Base-by-base conservation (phyloP, 2,797 vertebrate species). In the Thripadectes ignobilis region DNA sequence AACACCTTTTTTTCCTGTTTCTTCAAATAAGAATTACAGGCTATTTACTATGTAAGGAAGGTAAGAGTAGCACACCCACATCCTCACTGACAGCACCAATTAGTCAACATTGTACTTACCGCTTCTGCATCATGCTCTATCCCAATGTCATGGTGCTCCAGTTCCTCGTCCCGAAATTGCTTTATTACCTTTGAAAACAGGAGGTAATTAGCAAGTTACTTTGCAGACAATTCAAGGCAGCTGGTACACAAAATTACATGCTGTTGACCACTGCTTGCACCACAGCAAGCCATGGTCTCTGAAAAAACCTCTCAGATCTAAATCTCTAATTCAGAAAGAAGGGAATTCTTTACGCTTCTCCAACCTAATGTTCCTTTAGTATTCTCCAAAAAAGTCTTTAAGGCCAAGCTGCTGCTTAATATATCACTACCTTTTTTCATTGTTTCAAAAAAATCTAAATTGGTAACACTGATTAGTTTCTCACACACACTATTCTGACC, bases 61-160 rank as follows among this genome's bases (percentile, higher is more conserved):
- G 4, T 4, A 34, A 41, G 17, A 61, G 10, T 3, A 63, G 11
- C 54, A 67, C 38, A 61, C 4, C 14, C 12, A 10, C 58, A 49
- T 18, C 38, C 72, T 36, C 6, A 1, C 34, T 36, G 62, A 23
- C 18, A 39, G 21, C 27, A 55, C 6, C 6, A 16, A 6, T 27
- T 0, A 55, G 5, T 43, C 36, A 54, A 9, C 3, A 7, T 1
- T 14, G 11, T 19, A 96, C 98, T 98, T 95, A 99, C 99, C 68
- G 97, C 93, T 96, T 99, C 98, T 7, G 99, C 99, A 9, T 99
- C 98, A 0, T 99, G 98, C 36, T 98, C 98, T 26, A 99, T 84
- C 62, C 99, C 99, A 3, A 97, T 98, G 92, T 99, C 99, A 7
- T 99, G 99, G 97, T 99, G 99, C 49, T 99, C 99, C 94, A 98